phyloP scores from a whole-genome alignment of 2,797 vertebrate genomes.

The Selene dorsalis region DNA sequence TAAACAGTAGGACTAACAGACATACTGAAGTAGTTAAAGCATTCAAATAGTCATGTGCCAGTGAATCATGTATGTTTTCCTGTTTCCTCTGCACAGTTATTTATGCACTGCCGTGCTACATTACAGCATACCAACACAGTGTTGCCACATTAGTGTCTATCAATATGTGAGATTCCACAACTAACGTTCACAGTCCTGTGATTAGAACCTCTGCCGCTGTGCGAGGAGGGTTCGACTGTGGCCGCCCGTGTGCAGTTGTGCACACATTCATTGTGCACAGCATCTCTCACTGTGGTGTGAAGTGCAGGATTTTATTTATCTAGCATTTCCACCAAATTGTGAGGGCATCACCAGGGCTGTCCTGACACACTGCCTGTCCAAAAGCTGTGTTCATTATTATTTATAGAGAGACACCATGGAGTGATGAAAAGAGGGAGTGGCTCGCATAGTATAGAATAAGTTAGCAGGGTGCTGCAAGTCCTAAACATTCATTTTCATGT shows the following conservation, averaged over 20 bases:
- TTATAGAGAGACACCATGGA: conserved; percentile 48
- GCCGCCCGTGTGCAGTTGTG: not conserved
- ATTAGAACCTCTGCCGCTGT: conserved; percentile 61
- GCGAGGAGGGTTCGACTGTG: conserved; percentile 38
- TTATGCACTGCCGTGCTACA: conserved; percentile 50
- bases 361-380: conserved; percentile 57
- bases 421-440: conserved; percentile 50
- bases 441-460: conserved; percentile 47
- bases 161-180: conserved; percentile 69
- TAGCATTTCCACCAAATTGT: conserved; percentile 25
- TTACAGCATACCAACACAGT: conserved; percentile 53
- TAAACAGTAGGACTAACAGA: not conserved
- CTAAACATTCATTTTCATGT: conserved; percentile 22
- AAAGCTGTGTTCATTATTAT: conserved; percentile 63
- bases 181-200: conserved; percentile 62
- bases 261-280: not conserved
- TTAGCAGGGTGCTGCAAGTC: conserved; percentile 51
- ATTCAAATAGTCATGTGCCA: not conserved
- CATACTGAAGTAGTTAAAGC: not conserved
- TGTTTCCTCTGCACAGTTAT: conserved; percentile 56
- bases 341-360: conserved; percentile 39
- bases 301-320: conserved; percentile 56
- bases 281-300: conserved; percentile 61
- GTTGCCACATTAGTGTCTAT: conserved; percentile 48
- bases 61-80: conserved; percentile 20